Evolutionary conservation across 1,140 invertebrate genomes (phyloP).

Genomic region (Euglossa dilemma): DNA sequence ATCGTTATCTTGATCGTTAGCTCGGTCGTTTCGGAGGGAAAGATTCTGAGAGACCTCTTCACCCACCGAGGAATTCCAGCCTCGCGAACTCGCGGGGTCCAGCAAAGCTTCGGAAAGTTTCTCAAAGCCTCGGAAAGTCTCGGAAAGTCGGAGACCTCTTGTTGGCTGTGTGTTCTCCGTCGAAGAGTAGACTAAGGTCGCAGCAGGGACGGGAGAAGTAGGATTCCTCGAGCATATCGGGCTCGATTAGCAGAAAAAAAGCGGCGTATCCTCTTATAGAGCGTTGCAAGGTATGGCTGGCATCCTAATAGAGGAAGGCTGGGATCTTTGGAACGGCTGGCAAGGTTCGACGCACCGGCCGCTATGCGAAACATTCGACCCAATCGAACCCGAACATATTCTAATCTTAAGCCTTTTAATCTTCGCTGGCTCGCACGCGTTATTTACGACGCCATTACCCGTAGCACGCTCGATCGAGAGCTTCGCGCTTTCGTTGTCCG

Average conservation of each 20-base stretch:
- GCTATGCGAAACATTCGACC: conserved; percentile 60
- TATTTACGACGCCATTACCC: conserved; percentile 49
- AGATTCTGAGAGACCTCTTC: no score
- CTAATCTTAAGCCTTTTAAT: conserved; percentile 53
- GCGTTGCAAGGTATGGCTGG: conserved; percentile 54
- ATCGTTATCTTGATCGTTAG: no score
- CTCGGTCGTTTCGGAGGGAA: no score
- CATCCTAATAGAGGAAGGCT: conserved; percentile 61
- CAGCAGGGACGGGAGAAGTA: not conserved
- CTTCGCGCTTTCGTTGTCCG: not conserved
- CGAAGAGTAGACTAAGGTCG: not conserved
- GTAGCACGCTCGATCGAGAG: conserved; percentile 1
- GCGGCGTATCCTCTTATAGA: conserved; percentile 41
- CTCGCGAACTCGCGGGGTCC: no score
- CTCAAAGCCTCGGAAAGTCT: no score
- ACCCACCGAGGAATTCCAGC: no score
- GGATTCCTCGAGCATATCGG: not conserved
- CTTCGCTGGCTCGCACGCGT: conserved; percentile 15
- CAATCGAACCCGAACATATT: conserved; percentile 39
- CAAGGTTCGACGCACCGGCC: conserved; percentile 56
- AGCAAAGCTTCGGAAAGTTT: no score
- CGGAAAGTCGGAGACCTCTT: no score
- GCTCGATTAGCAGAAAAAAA: conserved; percentile 22
- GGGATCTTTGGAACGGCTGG: conserved; percentile 43
- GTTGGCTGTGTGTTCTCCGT: no score